Base-by-base conservation (phyloP, 1,140 invertebrate species). In the Pseudomyrmex cubaensis region DNA sequence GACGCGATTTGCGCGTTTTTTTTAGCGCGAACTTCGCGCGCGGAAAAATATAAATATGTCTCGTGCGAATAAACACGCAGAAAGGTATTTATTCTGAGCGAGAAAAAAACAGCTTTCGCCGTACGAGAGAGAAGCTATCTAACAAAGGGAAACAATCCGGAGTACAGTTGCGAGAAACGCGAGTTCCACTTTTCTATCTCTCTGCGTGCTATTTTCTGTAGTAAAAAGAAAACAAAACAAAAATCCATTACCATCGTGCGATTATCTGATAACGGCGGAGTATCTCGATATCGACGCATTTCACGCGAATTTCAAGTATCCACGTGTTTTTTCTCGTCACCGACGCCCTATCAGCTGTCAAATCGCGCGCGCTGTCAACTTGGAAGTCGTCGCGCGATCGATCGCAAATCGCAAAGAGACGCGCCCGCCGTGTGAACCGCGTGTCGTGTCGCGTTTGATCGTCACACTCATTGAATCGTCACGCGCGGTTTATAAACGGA, bases 101-200 rank as follows among this genome's bases (percentile, higher is more conserved):
- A 17, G 12, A 66, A 54, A 13, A 35, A 35, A 35, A 35, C 35
- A 5, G n/a, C 48, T 52, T 75, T 64, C 46, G 22, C n/a, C 10
- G n/a, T 25, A 77, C 44, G 67, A 77, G 22, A 25, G 22, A 13
- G 12, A 67, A 46, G 12, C 25, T 52, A 48, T 63, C 46, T 62
- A 67, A 76, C 12, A 76, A 35, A 20, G 20, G 25, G 15, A 54
- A 66, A 66, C 10, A 20, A 48, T 52, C n/a, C 17, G 13, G 12
- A n/a, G 20, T 25, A 25, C 9, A 54, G 10, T 17, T 64, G 22
- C 22, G 15, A 64, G 20, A n/a, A n/a, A 52, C 22, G 74, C 48
- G 35, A 35, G 48, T 44, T 76, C 74, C n/a, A 76, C 74, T 77
- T 77, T 77, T 54, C 48, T 54, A 22, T 35, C 12, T 17, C 35